Conservation (phyloP, 2,888 invertebrate species). For the Drosophila vallismaia region DNA sequence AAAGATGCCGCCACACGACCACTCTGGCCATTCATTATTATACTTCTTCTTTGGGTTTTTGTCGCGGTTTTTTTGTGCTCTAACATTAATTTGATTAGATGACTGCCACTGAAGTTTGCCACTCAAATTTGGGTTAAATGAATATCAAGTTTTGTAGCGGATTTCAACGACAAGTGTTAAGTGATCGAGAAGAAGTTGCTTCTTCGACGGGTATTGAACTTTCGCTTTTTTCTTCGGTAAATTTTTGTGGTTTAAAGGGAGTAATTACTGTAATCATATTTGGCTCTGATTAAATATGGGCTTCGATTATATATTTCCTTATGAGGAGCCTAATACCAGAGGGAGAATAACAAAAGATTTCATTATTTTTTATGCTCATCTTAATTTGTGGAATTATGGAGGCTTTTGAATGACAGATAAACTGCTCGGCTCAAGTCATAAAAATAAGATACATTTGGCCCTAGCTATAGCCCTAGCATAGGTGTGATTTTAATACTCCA, state of each 20-base stretch:
- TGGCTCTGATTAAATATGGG: slow-evolving; percentile 19
- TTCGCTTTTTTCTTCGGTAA: slow-evolving; percentile 53
- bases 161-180: slow-evolving; percentile 13
- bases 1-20: slow-evolving; percentile 38
- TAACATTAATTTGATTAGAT: slow-evolving; percentile 54
- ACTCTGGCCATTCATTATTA: slow-evolving; percentile 31
- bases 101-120: slow-evolving; percentile 42
- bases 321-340: slow-evolving; percentile 1
- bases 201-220: slow-evolving; percentile 39
- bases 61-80: slow-evolving; percentile 19
- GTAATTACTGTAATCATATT: slow-evolving; percentile 34
- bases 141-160: slow-evolving; percentile 37
- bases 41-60: slow-evolving; percentile 2
- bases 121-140: slow-evolving; percentile 57
- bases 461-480: slow-evolving; percentile 12
- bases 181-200: slow-evolving; percentile 12
- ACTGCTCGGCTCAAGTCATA: slow-evolving; percentile 12
- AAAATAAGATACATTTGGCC: slow-evolving; percentile 48
- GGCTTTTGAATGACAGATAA: slow-evolving; percentile 50
- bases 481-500: slow-evolving; percentile 30
- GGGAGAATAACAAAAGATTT: slow-evolving; percentile 29
- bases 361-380: slow-evolving; percentile 56
- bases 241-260: slow-evolving; percentile 1
- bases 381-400: slow-evolving; percentile 62
- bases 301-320: slow-evolving; percentile 16